Evolutionary conservation across 2,888 invertebrate genomes (phyloP).

Genomic region (Lordiphosa andalusiaca): DNA sequence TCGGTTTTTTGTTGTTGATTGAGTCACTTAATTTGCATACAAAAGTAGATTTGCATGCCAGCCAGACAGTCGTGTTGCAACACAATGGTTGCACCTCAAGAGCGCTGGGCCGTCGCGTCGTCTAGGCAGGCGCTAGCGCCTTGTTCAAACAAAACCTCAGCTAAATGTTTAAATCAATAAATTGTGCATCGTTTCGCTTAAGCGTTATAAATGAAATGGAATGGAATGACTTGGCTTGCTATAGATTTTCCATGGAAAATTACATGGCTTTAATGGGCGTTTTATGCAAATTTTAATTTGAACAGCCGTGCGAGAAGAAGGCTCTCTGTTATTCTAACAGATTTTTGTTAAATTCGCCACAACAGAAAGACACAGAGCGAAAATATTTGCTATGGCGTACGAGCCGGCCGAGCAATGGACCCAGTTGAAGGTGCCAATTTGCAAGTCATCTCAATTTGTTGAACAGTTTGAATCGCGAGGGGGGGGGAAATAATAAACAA

Average conservation of each 20-base stretch:
- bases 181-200: conserved; percentile 52
- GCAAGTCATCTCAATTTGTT: conserved; percentile 9
- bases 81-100: conserved; percentile 48
- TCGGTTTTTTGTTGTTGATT: conserved; percentile 48
- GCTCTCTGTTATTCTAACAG: conserved; percentile 49
- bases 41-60: conserved; percentile 73
- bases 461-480: not conserved
- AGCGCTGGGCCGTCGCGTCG: conserved; percentile 43
- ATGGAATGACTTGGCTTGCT: conserved; percentile 13
- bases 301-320: conserved; percentile 59
- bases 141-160: conserved; percentile 55
- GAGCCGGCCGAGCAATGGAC: not conserved
- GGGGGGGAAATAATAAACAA: conserved; percentile 2
- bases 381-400: conserved; percentile 1
- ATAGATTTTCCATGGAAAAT: conserved; percentile 69
- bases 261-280: conserved; percentile 43
- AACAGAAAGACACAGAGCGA: conserved; percentile 31
- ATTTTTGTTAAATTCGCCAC: conserved; percentile 48
- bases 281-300: conserved; percentile 71
- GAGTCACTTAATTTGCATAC: conserved; percentile 76
- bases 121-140: conserved; percentile 53
- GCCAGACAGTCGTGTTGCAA: conserved; percentile 46
- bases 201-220: conserved; percentile 18
- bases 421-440: conserved; percentile 9
- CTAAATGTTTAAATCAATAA: conserved; percentile 70